phyloP scores from a whole-genome alignment of 2,888 invertebrate species.

The Drosophila paracracens region DNA sequence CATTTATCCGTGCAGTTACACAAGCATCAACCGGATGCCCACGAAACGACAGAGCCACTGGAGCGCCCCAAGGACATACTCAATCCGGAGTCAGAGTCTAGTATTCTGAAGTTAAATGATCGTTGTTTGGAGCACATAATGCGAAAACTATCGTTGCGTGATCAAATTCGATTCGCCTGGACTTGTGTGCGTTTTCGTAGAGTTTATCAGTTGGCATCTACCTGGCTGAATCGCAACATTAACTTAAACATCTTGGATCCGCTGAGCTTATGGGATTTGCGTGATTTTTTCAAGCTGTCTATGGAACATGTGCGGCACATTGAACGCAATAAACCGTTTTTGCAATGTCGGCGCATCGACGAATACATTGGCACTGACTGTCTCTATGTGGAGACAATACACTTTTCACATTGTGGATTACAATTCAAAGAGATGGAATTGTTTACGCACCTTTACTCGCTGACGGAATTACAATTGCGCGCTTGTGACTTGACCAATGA shows the following conservation, averaged over 20 bases:
- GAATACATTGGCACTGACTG: conserved; percentile 42
- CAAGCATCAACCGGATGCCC: conserved; percentile 49
- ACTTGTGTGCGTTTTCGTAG: conserved; percentile 33
- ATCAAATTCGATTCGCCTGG: conserved; percentile 46
- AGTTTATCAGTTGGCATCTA: conserved; percentile 28
- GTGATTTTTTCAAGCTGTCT: conserved; percentile 42
- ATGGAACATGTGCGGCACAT: conserved; percentile 22
- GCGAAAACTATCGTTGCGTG: conserved; percentile 19
- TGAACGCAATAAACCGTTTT: conserved; percentile 26
- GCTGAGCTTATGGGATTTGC: conserved; percentile 42
- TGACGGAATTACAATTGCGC: conserved; percentile 28
- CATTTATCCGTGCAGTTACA: conserved; percentile 27
- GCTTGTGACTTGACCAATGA: conserved; percentile 16
- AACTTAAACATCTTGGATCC: conserved; percentile 24
- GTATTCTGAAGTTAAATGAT: conserved; percentile 29
- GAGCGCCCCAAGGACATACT: no score
- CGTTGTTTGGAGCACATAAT: conserved; percentile 40
- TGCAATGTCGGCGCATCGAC: conserved; percentile 24
- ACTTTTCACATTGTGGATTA: conserved; percentile 11
- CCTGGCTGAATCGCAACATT: conserved; percentile 17
- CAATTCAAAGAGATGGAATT: conserved; percentile 20
- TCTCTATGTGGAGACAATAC: conserved; percentile 22
- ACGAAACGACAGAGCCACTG: neutral
- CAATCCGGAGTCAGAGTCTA: neutral
- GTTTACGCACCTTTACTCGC: neutral